Evolutionary conservation across 2,113 vertebrate species (phyloP), one percentile per base, ranked within the genome.

Genomic region (Camelus dromedarius): DNA sequence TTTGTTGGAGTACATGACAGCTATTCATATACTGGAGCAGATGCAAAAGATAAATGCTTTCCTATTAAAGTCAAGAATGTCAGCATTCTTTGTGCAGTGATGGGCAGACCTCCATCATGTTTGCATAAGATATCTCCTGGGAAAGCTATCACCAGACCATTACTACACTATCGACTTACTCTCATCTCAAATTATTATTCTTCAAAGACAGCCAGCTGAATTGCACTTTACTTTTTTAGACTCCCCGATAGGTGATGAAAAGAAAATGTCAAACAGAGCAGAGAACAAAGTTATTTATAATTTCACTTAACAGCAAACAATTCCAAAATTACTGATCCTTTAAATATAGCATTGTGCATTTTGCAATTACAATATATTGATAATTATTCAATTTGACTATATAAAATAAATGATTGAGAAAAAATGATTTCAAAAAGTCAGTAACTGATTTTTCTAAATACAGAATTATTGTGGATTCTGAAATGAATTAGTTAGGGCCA

Each of bases 61-160:
- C 94, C 96, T 98, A 96, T 97, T 98, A 97, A 50, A 98, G 96
- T 95, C 92, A 96, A 96, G 93, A 96, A 96, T 73, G 95, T 96
- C 96, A 97, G 97, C 96, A 52, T 82, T 93, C 95, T 79, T 12
- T 2, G 0, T 77, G 67, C 95, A 76, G 22, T 97, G 97, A 96
- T 82, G 97, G 98, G 94, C 96, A 98, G 94, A 95, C 66, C 92
- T 98, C 98, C 95, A 98, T 98, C 98, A 97, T 95, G 97, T 98
- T 82, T 96, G 97, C 96, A 97, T 4, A 98, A 96, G 93, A 72
- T n/a, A 77, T 86, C 98, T 97, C 97, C 83, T 64, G 97, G 97
- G 98, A 98, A 98, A 95, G 73, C 85, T 89, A 93, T 94, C 96
- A 83, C 96, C 50, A 95, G 89, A 92, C 76, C 94, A 98, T 97